A percentile compares a stretch with the other conserved stretches of the same genome.
These are phyloP conservation scores for Aleiodes sp. DNA, from an alignment of 1,140 invertebrate genomes.

Conservation along the genomic window DNA sequence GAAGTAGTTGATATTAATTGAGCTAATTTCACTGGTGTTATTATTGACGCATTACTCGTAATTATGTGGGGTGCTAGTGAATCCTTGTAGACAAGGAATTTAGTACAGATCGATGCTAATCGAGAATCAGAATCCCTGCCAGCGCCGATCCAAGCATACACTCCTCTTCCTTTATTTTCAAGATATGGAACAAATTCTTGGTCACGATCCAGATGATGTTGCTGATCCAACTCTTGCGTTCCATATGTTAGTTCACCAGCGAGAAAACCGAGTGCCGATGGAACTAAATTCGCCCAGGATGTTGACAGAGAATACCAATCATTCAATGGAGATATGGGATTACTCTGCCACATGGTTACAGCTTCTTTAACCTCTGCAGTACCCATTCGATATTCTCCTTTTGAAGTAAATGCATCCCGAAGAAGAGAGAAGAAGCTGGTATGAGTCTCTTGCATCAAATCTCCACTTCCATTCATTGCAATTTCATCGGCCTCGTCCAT, in stretches of 20 bases:
- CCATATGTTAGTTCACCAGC: constrained; percentile 78
- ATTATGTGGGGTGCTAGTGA: constrained; percentile 47
- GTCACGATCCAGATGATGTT: constrained; percentile 72
- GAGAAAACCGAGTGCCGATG: constrained; percentile 86
- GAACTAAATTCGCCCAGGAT: constrained; percentile 82
- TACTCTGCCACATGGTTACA: constrained; percentile 81
- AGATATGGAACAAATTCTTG: constrained; percentile 93
- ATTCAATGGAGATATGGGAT: constrained; percentile 82
- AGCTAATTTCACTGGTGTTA: constrained; percentile 25
- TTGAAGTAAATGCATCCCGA: constrained; percentile 83
- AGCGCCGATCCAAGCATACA: constrained; percentile 95
- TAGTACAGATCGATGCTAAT: constrained; percentile 74
- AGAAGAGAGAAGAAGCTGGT: constrained; percentile 84
- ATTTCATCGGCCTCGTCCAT: constrained; percentile 46
- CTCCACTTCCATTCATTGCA: constrained; percentile 54
- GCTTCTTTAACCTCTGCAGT: constrained; percentile 78
- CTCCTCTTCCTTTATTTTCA: constrained; percentile 79
- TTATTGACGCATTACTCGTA: constrained; percentile 32
- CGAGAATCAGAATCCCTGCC: constrained; percentile 89
- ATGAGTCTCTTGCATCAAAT: constrained; percentile 78
- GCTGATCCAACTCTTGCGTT: constrained; percentile 52
- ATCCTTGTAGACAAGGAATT: constrained; percentile 59
- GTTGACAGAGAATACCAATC: constrained; percentile 77
- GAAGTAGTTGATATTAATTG: constrained; percentile 28
- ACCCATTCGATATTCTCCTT: constrained; percentile 82